A percentile compares a stretch with the other conserved stretches of the same genome.
Conservation (phyloP, 2,797 vertebrate genomes). For the Miichthys miiuy region DNA sequence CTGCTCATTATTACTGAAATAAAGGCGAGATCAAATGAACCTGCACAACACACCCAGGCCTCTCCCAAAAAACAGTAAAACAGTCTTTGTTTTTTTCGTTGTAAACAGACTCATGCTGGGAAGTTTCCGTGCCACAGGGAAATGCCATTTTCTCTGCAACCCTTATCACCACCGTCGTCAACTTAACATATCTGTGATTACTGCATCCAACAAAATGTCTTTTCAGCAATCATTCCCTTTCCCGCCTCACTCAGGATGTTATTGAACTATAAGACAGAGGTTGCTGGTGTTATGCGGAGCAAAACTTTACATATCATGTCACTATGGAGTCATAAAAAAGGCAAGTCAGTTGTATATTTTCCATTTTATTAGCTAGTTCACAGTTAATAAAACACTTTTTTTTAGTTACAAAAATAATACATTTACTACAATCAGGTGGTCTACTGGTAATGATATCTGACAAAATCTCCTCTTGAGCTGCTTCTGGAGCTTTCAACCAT, state of each 20-base stretch:
- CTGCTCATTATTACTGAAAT: conserved; percentile 37
- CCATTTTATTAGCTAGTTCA: conserved; percentile 43
- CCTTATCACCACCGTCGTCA: conserved; percentile 9
- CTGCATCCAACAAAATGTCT: conserved; percentile 11
- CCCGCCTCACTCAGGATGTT: background rate
- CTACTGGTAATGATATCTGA: background rate
- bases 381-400: background rate
- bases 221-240: background rate
- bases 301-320: background rate
- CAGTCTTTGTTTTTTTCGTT: conserved; percentile 29
- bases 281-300: background rate
- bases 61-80: conserved; percentile 37
- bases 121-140: conserved; percentile 60
- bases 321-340: background rate
- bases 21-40: conserved; percentile 22
- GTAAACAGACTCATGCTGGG: conserved; percentile 56
- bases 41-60: conserved; percentile 28
- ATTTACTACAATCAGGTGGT: background rate
- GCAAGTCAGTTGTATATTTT: background rate
- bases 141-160: conserved; percentile 22
- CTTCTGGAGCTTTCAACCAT: background rate
- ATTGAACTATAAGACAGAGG: background rate
- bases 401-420: conserved; percentile 8
- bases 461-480: background rate
- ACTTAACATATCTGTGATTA: conserved; percentile 25